Base-by-base conservation (phyloP, 2,888 invertebrate species). In the Aromia moschata region DNA sequence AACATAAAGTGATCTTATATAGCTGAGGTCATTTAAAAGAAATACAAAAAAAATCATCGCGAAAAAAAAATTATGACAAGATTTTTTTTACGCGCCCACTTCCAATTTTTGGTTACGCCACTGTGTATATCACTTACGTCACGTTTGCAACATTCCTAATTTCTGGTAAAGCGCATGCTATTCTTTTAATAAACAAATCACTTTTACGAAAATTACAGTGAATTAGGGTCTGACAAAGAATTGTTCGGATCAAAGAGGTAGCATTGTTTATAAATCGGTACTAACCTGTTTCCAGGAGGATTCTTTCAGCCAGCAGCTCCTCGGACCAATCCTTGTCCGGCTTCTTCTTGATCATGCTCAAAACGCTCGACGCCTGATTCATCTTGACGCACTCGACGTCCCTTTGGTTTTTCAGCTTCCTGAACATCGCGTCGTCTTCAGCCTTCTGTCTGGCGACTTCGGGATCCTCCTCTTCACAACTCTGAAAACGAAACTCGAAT, bases 231-330 rank as follows among this genome's bases (percentile, higher is more conserved):
- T n/a, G n/a, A n/a, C n/a, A n/a, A n/a, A n/a, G n/a, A n/a, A n/a
- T n/a, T n/a, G n/a, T n/a, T n/a, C n/a, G n/a, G n/a, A n/a, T 25
- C 25, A 3, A 25, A 25, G 25, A 25, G 7, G 7, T 25, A 25
- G 7, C 3, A 25, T 25, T 25, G 25, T 25, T 5, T 25, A n/a
- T n/a, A n/a, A 14, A 14, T 16, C 4, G n/a, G 36, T 14, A 69
- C 75, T 69, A 68, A 76, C 77, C 72, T 47, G 76, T 70, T 46
- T 70, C 70, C 3, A 79, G 62, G 7, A 79, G 64, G 44, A 77
- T 68, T 47, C 61, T 72, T 64, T 79, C 77, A 3, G 77, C 76
- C 52, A 76, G 64, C 14, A 77, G 62, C 44, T 68, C 61, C 3
- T 73, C 72, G 1, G 46, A 15, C 56, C 70, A 68, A 16, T 69